A percentile compares a stretch with the other conserved stretches of the same genome.
phyloP scores from a whole-genome alignment of 2,113 vertebrate species.

The Ramphastos sulfuratus region DNA sequence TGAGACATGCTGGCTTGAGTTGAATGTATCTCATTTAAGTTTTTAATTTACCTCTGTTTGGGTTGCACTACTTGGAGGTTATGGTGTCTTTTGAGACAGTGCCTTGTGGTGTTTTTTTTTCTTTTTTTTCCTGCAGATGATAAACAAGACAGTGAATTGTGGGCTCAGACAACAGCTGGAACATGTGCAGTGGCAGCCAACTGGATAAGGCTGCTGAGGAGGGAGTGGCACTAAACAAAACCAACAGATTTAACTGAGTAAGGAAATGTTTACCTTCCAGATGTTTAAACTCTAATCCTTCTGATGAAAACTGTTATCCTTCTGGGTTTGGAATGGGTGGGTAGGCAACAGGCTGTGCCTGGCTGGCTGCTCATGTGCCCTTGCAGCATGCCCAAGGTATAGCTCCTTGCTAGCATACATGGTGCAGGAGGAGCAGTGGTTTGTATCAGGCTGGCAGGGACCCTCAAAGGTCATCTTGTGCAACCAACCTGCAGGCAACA shows the following conservation, averaged over 20 bases:
- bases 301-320: not conserved
- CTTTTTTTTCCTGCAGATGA: not conserved
- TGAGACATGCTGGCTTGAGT: not conserved
- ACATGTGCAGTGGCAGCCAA: not conserved
- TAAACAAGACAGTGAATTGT: not conserved
- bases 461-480: too few species aligned
- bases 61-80: not conserved
- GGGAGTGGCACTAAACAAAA: constrained; percentile 7
- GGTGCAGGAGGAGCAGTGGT: not conserved
- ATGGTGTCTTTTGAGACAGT: not conserved
- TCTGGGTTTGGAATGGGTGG: not conserved
- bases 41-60: not conserved
- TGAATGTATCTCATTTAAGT: not conserved
- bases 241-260: not conserved
- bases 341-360: not conserved
- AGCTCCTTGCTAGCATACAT: rapidly evolving
- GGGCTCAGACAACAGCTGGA: constrained; percentile 11
- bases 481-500: too few species aligned
- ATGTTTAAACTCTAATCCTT: constrained; percentile 4
- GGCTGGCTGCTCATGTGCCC: not conserved
- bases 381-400: not conserved
- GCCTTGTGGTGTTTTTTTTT: not conserved
- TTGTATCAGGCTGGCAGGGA: not conserved
- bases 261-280: constrained; percentile 44
- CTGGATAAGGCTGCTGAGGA: not conserved